phyloP scores from a whole-genome alignment of 2,797 vertebrate genomes.

The Okamejei kenojei region DNA sequence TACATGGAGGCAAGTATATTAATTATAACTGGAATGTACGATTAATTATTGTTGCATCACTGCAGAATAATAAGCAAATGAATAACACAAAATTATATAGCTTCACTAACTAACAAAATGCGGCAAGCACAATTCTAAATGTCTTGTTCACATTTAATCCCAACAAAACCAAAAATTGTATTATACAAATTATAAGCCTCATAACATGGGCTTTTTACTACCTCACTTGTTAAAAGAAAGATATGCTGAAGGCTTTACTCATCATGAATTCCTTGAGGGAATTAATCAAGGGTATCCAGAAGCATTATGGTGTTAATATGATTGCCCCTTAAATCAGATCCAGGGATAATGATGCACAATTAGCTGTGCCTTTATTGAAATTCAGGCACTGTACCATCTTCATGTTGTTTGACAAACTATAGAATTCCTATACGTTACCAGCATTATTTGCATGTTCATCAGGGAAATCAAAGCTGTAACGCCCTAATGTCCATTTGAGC shows the following conservation, averaged over 20 bases:
- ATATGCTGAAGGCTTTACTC: neutral
- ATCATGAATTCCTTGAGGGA: neutral
- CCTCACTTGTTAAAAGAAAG: neutral
- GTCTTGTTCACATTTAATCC: neutral
- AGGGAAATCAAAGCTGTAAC: too few relatives aligned
- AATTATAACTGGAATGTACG: neutral
- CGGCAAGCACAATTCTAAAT: neutral
- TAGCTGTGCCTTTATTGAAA: too few relatives aligned
- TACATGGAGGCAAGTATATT: neutral
- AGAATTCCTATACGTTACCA: too few relatives aligned
- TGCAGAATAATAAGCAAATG: conserved; percentile 7
- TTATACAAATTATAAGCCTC: neutral
- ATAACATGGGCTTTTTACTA: neutral
- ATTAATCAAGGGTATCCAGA: neutral
- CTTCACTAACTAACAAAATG: neutral
- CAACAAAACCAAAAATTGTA: neutral
- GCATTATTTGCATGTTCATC: too few relatives aligned
- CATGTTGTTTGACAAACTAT: too few relatives aligned
- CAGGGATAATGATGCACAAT: too few relatives aligned
- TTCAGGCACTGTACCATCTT: too few relatives aligned
- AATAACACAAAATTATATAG: neutral
- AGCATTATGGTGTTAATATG: neutral
- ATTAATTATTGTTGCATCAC: neutral
- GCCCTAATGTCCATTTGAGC: too few relatives aligned
- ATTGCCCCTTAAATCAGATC: too few relatives aligned